Percentiles rank a stretch among this genome's conserved stretches.
phyloP scores from a whole-genome alignment of 2,888 invertebrate species.

The Athalia cordata region DNA sequence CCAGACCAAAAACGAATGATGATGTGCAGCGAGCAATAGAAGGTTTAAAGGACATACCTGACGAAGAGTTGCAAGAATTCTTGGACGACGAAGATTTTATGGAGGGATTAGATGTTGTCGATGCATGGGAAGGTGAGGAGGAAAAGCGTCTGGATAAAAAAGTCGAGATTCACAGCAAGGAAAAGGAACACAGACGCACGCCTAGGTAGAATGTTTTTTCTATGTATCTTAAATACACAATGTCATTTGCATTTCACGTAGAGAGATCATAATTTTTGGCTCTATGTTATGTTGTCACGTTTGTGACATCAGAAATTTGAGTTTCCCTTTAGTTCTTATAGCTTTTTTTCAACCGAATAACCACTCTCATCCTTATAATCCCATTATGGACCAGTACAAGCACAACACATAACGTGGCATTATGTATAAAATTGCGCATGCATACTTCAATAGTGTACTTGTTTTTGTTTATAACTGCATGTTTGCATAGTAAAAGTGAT shows the following conservation, averaged over 20 bases:
- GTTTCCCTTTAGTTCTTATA: background rate
- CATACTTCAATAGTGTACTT: background rate
- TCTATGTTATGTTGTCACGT: background rate
- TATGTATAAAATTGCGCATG: conserved; percentile 10
- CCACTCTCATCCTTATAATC: background rate
- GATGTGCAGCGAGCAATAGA: conserved; percentile 66
- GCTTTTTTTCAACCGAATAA: background rate
- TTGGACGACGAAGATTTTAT: conserved; percentile 69
- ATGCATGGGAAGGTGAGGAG: conserved; percentile 69
- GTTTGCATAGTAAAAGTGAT: conserved; percentile 30
- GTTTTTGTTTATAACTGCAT: background rate
- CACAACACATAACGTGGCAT: background rate
- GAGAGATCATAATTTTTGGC: background rate
- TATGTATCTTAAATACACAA: background rate
- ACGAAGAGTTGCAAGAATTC: conserved; percentile 67
- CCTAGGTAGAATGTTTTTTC: conserved; percentile 50
- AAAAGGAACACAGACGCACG: conserved; percentile 43
- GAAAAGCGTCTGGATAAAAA: conserved; percentile 48
- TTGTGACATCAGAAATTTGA: background rate
- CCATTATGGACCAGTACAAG: background rate
- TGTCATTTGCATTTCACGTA: background rate
- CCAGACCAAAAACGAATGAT: conserved; percentile 53
- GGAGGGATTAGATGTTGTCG: conserved; percentile 67
- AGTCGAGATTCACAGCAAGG: conserved; percentile 37
- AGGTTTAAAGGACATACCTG: conserved; percentile 65